Evolutionary conservation across 2,797 vertebrate species (phyloP).

Genomic region (Coregonus sp.): DNA sequence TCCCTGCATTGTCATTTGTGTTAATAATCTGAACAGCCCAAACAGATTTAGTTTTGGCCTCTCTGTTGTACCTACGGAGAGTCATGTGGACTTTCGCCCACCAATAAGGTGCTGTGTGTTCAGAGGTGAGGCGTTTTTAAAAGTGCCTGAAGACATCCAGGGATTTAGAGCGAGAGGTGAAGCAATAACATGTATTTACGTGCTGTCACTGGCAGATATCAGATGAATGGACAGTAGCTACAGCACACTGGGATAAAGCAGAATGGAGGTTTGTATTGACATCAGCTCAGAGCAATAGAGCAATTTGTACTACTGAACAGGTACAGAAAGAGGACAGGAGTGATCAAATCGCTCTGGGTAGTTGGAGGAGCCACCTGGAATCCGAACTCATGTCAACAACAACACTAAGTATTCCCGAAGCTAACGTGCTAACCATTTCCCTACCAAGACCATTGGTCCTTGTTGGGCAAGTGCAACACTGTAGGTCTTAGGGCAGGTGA

Average conservation of each 20-base stretch:
- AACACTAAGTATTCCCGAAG: too few species aligned
- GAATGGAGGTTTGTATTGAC: background rate
- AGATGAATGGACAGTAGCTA: slow-evolving; percentile 5
- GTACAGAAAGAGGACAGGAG: too few species aligned
- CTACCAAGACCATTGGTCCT: too few species aligned
- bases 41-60: slow-evolving; percentile 10
- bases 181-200: slow-evolving; percentile 65
- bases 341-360: too few species aligned
- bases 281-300: background rate
- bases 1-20: background rate
- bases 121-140: slow-evolving; percentile 40
- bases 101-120: slow-evolving; percentile 42
- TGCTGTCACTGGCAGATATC: slow-evolving; percentile 18
- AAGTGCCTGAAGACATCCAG: slow-evolving; percentile 42
- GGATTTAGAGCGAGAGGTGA: slow-evolving; percentile 63
- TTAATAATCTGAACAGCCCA: slow-evolving; percentile 62
- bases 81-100: slow-evolving; percentile 27
- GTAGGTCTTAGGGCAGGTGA: too few species aligned
- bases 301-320: too few species aligned
- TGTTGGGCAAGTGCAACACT: too few species aligned
- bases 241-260: background rate
- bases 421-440: too few species aligned
- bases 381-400: too few species aligned
- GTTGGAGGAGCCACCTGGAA: too few species aligned
- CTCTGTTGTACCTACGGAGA: slow-evolving; percentile 33